Base-by-base conservation (phyloP, 2,113 vertebrate species). In the Nibea coibor region DNA sequence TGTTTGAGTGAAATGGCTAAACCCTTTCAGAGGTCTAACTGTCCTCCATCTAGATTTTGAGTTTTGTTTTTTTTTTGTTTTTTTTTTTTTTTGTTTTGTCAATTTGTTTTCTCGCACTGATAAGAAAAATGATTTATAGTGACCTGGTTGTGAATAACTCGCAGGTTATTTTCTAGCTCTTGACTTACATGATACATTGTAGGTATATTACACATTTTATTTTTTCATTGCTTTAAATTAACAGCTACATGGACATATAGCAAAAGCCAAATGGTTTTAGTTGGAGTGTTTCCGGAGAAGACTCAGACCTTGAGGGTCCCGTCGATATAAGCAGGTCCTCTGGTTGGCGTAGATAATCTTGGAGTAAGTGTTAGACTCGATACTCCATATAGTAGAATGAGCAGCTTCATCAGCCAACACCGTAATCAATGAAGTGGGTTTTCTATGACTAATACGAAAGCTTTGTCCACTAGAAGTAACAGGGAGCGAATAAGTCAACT, bases 1-100 rank as follows among this genome's bases (percentile, higher is more conserved):
- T 78, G 93, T 95, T 94, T 91, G 93, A 95, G 81, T 84, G 92
- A 94, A 93, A 94, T 91, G 90, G 92, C 74, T 78, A 39, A 85
- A 67, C 81, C 83, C 72, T 45, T 45, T 75, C 82, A 22, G 61
- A 85, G 77, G 78, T 87, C 58, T 62, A 45, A 81, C 59, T 57
- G 43, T 84, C 75, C 77, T 89, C 77, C 74, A 70, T 65, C 35
- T 64, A 67, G 15, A 69, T 71, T 75, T 39, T 39, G 1, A 39
- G 35, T 1, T n/a, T n/a, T n/a, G 24, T 26, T 26, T 26, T 26
- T 26, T 26, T 35, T 35, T 8, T 35, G 7, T 39, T 35, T 35
- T 35, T 35, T 35, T 35, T 7, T 35, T 73, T 82, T 56, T 31
- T 63, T 61, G 48, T 35, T 67, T 86, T 83, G 72, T 22, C 0